A percentile compares a stretch with the other conserved stretches of the same genome.
Evolutionary conservation across 2,113 vertebrate genomes (phyloP).

Genomic region (Lynx canadensis): DNA sequence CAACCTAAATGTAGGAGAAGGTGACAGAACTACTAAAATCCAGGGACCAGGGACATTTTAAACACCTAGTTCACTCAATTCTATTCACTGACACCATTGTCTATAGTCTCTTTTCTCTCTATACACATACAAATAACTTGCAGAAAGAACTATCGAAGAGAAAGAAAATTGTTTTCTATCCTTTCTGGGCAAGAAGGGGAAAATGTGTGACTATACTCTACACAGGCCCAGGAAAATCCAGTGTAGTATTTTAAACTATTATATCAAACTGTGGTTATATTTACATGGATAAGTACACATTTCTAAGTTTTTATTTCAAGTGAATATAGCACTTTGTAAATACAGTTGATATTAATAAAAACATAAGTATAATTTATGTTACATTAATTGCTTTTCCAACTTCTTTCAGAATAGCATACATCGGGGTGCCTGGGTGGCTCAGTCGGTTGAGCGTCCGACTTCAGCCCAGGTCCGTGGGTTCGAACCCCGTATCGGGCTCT

Average conservation of each 20-base stretch:
- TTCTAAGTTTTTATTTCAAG: conserved; percentile 48
- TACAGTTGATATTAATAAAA: conserved; percentile 49
- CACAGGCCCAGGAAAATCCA: background rate
- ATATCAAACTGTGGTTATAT: conserved; percentile 43
- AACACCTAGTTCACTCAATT: background rate
- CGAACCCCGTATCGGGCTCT: too few species aligned
- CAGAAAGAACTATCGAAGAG: background rate
- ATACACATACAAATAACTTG: background rate
- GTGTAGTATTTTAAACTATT: conserved; percentile 27
- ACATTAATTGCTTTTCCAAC: conserved; percentile 37
- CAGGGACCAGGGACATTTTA: background rate
- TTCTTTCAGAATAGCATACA: background rate
- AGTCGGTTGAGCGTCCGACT: too few species aligned
- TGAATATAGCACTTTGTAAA: conserved; percentile 56
- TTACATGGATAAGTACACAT: conserved; percentile 11
- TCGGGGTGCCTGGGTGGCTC: background rate
- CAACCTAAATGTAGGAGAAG: background rate
- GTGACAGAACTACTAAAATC: background rate
- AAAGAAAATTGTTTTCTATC: background rate
- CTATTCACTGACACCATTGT: background rate
- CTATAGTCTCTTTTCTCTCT: background rate
- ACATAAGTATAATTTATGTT: conserved; percentile 48
- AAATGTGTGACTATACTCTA: background rate
- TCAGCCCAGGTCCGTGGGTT: too few species aligned
- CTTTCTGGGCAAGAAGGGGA: background rate